These are phyloP conservation scores for Typhlichthys subterraneus DNA, from an alignment of 2,797 vertebrate species.

Conservation along the genomic window DNA sequence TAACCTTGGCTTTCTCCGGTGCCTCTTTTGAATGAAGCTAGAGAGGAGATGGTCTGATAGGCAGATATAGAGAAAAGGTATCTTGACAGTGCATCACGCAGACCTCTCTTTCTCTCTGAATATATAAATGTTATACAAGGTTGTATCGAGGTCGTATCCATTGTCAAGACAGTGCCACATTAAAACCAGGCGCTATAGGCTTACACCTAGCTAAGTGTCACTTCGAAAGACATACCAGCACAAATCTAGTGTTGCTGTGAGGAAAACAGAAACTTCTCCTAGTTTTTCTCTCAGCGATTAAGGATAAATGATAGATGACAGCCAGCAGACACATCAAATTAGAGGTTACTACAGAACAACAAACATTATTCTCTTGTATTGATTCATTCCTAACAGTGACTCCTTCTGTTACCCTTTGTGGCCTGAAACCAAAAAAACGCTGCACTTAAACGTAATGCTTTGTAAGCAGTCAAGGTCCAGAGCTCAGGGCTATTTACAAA, in stretches of 20 bases:
- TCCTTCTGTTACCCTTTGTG: background rate
- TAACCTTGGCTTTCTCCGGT: slow-evolving; percentile 47
- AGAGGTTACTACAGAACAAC: background rate
- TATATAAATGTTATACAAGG: slow-evolving; percentile 66
- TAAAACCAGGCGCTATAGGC: background rate
- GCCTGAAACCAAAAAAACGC: background rate
- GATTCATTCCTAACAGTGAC: background rate
- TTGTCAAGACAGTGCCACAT: slow-evolving; percentile 12
- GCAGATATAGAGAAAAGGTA: slow-evolving; percentile 59
- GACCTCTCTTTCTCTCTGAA: slow-evolving; percentile 41
- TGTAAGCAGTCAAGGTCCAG: slow-evolving; percentile 51
- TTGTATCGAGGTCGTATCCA: slow-evolving; percentile 45
- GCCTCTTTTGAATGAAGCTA: slow-evolving; percentile 22
- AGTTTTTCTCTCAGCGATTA: no score
- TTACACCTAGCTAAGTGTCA: background rate
- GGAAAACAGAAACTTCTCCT: no score
- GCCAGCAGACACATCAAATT: no score
- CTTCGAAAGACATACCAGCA: slow-evolving; percentile 2
- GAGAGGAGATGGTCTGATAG: slow-evolving; percentile 53
- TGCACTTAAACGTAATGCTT: slow-evolving; percentile 26
- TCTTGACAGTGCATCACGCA: slow-evolving; percentile 56
- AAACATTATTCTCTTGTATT: background rate
- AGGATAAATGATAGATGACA: no score
- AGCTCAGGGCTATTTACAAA: slow-evolving; percentile 30
- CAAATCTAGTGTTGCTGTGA: background rate